phyloP scores from a whole-genome alignment of 2,113 vertebrate species.

The Cryptotis parvus region DNA sequence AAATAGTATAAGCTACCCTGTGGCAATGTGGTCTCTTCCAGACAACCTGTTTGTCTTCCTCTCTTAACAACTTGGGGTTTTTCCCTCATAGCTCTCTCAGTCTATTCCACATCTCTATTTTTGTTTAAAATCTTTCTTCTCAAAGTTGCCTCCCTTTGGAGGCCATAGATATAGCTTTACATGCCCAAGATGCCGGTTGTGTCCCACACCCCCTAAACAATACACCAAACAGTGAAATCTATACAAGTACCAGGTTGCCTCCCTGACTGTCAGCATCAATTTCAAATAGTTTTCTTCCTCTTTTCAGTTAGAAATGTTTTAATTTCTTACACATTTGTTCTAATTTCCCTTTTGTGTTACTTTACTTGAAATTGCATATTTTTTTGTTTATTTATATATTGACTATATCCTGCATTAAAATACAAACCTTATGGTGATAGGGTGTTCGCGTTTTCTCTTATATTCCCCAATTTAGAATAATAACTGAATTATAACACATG shows the following conservation, averaged over 20 bases:
- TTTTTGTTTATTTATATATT: constrained; percentile 44
- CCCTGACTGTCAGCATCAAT: not conserved
- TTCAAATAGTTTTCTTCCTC: not conserved
- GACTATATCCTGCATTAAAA: constrained; percentile 1
- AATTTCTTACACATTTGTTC: not conserved
- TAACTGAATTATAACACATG: not conserved
- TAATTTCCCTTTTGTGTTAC: constrained; percentile 13
- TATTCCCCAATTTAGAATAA: not conserved
- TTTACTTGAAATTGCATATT: constrained; percentile 49
- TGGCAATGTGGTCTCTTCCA: not conserved
- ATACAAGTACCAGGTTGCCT: not conserved
- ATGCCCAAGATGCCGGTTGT: no score
- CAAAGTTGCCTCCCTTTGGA: no score
- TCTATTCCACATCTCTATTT: not conserved
- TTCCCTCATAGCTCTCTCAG: not conserved
- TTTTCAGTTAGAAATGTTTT: not conserved
- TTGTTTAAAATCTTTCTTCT: not conserved
- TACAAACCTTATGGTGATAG: not conserved
- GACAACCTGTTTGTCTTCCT: not conserved
- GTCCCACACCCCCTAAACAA: no score
- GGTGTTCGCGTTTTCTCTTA: not conserved
- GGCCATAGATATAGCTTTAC: no score
- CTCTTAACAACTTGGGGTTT: not conserved
- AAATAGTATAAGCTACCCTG: not conserved
- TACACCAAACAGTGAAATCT: not conserved